Percentiles rank a stretch among this genome's conserved stretches.
Evolutionary conservation across 2,888 invertebrate species (phyloP).

Genomic region (Syrphus vitripennis): DNA sequence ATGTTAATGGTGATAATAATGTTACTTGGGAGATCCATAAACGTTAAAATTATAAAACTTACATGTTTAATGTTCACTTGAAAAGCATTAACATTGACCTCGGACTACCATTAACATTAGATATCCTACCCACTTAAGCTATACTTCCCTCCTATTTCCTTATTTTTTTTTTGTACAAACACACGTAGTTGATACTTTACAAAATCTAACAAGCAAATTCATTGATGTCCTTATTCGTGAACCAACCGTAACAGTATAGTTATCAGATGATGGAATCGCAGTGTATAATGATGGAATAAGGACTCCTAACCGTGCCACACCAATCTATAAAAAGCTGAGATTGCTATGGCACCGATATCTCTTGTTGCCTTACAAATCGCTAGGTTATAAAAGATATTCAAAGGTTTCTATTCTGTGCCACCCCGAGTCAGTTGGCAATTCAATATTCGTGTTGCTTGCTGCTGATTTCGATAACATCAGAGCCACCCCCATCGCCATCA

Average conservation of each 20-base stretch:
- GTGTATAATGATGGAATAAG: background rate
- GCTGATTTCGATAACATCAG: background rate
- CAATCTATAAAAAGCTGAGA: background rate
- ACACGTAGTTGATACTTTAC: too few relatives aligned
- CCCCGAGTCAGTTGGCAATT: background rate
- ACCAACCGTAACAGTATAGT: background rate
- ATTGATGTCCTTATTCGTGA: background rate
- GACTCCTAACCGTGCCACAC: background rate
- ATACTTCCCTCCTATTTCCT: background rate
- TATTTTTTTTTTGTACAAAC: background rate
- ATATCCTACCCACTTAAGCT: background rate
- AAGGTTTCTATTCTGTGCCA: background rate
- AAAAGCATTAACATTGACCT: background rate
- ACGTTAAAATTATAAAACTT: background rate
- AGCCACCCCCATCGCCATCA: background rate
- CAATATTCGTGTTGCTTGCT: background rate
- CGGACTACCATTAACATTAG: background rate
- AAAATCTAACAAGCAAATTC: background rate
- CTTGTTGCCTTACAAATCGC: background rate
- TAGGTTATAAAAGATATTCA: background rate
- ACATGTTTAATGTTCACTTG: conserved; percentile 6
- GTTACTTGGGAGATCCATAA: background rate
- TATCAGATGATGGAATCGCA: background rate
- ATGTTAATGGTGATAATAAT: background rate
- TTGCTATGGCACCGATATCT: background rate